These are phyloP conservation scores for Meriones psammophilus DNA, from an alignment of 2,797 vertebrate genomes.

Conservation along the genomic window DNA sequence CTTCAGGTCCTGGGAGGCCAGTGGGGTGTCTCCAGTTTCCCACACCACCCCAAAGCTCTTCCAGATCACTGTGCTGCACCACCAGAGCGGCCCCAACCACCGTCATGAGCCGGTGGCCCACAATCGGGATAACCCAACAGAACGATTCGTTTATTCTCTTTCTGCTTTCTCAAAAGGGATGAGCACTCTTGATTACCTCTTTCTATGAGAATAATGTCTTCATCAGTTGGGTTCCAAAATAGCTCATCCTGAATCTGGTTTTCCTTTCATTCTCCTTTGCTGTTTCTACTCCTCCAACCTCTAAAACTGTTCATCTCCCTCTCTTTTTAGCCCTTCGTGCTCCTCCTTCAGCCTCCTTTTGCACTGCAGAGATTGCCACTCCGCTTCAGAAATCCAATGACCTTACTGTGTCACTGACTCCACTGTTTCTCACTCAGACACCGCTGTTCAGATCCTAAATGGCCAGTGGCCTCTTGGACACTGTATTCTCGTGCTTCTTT, in stretches of 20 bases:
- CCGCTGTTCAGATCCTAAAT: not conserved
- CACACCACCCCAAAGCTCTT: not conserved
- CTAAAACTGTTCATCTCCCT: not conserved
- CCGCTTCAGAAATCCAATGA: not conserved
- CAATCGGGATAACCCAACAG: not conserved
- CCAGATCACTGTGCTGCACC: not conserved
- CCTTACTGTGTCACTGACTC: not conserved
- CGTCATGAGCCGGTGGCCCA: not conserved
- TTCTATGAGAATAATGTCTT: slow-evolving; percentile 50
- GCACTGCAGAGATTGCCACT: not conserved
- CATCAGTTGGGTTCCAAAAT: slow-evolving; percentile 2
- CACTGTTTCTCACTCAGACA: not conserved
- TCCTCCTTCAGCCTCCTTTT: not conserved
- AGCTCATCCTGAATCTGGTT: not conserved
- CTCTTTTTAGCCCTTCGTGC: not conserved
- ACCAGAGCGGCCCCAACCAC: not conserved
- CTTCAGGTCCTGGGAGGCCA: not conserved
- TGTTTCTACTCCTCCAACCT: not conserved
- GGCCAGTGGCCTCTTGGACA: not conserved
- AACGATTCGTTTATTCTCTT: not conserved
- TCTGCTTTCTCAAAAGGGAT: not conserved
- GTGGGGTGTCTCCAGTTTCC: not conserved
- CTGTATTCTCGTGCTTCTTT: not conserved
- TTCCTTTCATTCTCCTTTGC: slow-evolving; percentile 9
- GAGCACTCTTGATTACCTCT: not conserved